Conservation (phyloP, 2,113 vertebrate species). For the Pollachius pollachius region DNA sequence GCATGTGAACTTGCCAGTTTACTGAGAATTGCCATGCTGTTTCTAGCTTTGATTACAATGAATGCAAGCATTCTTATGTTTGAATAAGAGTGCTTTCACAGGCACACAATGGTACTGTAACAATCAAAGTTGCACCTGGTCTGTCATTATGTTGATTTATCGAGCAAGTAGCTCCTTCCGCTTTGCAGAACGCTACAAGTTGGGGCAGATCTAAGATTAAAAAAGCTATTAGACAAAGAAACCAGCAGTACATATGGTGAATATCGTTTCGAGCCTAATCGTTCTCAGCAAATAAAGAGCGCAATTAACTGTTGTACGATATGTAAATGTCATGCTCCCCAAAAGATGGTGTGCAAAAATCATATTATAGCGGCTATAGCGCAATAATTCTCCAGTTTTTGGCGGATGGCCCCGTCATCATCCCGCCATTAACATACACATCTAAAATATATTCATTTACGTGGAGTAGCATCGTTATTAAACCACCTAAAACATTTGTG, state of each 20-base stretch:
- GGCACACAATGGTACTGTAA: background rate
- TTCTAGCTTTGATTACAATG: constrained; percentile 17
- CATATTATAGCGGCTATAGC: too few relatives aligned
- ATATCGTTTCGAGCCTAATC: background rate
- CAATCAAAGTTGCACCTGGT: constrained; percentile 20
- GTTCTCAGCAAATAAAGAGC: too few relatives aligned
- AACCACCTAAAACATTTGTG: constrained; percentile 8
- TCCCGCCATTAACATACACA: too few relatives aligned
- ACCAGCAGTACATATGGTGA: background rate
- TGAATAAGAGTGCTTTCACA: background rate
- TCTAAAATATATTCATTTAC: too few relatives aligned
- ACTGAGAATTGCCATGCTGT: constrained; percentile 15
- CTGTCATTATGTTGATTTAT: constrained; percentile 16
- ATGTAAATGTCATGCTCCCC: too few relatives aligned
- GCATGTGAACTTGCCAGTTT: constrained; percentile 22
- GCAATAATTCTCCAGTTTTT: too few relatives aligned
- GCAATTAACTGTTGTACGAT: background rate
- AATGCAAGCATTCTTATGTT: background rate
- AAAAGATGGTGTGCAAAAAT: too few relatives aligned
- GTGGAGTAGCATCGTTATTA: background rate
- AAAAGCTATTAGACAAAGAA: constrained; percentile 1
- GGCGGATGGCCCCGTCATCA: too few relatives aligned
- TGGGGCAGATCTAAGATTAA: background rate
- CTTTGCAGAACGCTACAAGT: constrained; percentile 17
- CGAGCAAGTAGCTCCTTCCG: constrained; percentile 22